Evolutionary conservation across 2,113 vertebrate genomes (phyloP), one percentile per base, ranked within the genome.

Genomic region (Pithys albifrons): DNA sequence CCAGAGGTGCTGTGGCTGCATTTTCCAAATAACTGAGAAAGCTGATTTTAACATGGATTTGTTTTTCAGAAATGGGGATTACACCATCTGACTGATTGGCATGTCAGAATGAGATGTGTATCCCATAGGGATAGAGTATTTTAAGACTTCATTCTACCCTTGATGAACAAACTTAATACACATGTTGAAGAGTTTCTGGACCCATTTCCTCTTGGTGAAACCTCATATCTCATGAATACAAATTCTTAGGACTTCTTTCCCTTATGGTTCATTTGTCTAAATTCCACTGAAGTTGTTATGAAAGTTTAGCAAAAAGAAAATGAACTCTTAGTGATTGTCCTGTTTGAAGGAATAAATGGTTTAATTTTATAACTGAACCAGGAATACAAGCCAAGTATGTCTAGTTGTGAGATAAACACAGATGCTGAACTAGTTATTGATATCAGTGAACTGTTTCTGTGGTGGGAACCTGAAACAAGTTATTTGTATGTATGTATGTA

Each of bases 11-110:
- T 35, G 59, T 23, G 48, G 20, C 48, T 86, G 51, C 67, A 85
- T 91, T 95, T 96, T 91, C 39, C 59, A 91, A 74, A 83, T 62
- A 76, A 59, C 35, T 80, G 74, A 88, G 62, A 88, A 91, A 82
- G 64, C 28, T 83, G 66, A 70, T 91, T 93, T 88, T 76, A 94
- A 82, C 31, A 73, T 31, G 24, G 61, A 7, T 61, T 25, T 83
- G 17, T 27, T 90, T 94, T 73, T 76, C 52, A 83, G 67, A 83
- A 91, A 73, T 39, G 58, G 8, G 8, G 12, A 85, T 89, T 79
- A 52, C 8, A 35, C 46, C 8, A 4, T 55, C 48, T 43, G 83
- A 85, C 51, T 51, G 33, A 51, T 33, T 43, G 45, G 11, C 51
- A 57, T 90, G 45, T 41, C 2, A 2, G 84, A 88, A 31, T 19